A percentile compares a stretch with the other conserved stretches of the same genome.
phyloP scores from a whole-genome alignment of 2,113 vertebrate genomes.

The western clawed frog (Xenopus tropicalis) region UCB_Xtro_10.0 CM004443.2:104486001-104486500 shows the following conservation, averaged over 20 bases:
- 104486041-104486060: constrained; percentile 78
- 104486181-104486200: constrained; percentile 78
- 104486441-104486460: background rate
- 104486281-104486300: background rate
- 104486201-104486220: constrained; percentile 24
- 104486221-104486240: background rate
- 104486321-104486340: too few relatives aligned
- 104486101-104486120: constrained; percentile 79
- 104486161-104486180: constrained; percentile 80
- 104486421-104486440: background rate
- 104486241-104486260: background rate
- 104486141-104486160: constrained; percentile 78
- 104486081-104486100: constrained; percentile 75
- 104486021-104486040: constrained; percentile 78
- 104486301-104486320: constrained; percentile 9
- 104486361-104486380: too few relatives aligned
- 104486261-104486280: background rate
- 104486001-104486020: constrained; percentile 77
- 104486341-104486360: too few relatives aligned
- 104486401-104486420: too few relatives aligned
- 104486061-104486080: constrained; percentile 70
- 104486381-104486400: too few relatives aligned
- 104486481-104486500: background rate
- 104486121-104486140: constrained; percentile 77
- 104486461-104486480: background rate